Conservation (phyloP, 2,888 invertebrate genomes). For the Lasiommata megera region DNA sequence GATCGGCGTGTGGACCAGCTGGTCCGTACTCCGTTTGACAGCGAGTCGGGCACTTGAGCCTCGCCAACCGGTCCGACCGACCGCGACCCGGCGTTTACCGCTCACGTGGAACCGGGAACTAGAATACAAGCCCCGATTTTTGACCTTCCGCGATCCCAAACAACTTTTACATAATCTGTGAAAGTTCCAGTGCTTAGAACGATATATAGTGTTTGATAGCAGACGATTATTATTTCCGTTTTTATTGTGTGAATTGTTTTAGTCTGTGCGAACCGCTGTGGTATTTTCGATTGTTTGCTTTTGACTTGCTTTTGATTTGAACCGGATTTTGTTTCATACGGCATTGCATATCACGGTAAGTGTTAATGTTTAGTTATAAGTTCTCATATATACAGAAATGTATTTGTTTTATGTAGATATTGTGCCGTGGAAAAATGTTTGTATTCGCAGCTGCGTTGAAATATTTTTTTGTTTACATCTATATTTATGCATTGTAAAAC, state of each 20-base stretch:
- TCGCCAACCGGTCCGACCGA: slow-evolving; percentile 31
- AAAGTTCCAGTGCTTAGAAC: slow-evolving; percentile 42
- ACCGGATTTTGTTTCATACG: slow-evolving; percentile 39
- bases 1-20: slow-evolving; percentile 59
- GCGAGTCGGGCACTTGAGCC: slow-evolving; percentile 39
- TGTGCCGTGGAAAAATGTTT: neutral
- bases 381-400: neutral
- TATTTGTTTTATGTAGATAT: neutral
- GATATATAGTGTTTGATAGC: slow-evolving; percentile 45
- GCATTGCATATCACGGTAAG: slow-evolving; percentile 31
- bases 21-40: slow-evolving; percentile 51
- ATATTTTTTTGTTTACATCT: too few species aligned
- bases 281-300: slow-evolving; percentile 63
- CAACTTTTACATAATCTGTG: slow-evolving; percentile 55
- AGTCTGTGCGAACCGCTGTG: slow-evolving; percentile 60
- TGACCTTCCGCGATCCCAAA: slow-evolving; percentile 53
- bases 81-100: slow-evolving; percentile 60
- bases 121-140: slow-evolving; percentile 48
- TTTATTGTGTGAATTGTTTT: slow-evolving; percentile 63
- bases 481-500: too few species aligned
- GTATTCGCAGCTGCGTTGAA: too few species aligned
- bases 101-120: slow-evolving; percentile 57
- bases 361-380: slow-evolving; percentile 13
- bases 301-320: slow-evolving; percentile 56
- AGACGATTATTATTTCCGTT: slow-evolving; percentile 53